Base-by-base conservation (phyloP, 2,797 vertebrate genomes). In the Gymnothorax javanicus region DNA sequence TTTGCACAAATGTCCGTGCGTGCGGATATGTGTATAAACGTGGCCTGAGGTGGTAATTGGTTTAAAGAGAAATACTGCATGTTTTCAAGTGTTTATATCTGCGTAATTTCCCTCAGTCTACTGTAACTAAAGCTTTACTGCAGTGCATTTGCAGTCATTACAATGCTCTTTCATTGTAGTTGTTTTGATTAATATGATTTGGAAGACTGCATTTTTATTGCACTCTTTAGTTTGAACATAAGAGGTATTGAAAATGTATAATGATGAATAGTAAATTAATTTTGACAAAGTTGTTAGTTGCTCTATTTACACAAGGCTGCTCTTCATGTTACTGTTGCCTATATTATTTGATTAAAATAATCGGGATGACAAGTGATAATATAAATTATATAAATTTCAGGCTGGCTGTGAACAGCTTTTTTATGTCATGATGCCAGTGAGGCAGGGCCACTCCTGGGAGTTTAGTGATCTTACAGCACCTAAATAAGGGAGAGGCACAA, bases 401-500 rank as follows among this genome's bases (percentile, higher is more conserved):
- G 23, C 43, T 69, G 62, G 3, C 17, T 12, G 11, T 33, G 23
- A 84, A 33, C 25, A 9, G 59, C 6, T 15, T 62, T 33, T 7
- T 84, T 25, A 50, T 64, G 27, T 15, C 25, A 8, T 33, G 50
- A 79, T 79, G 75, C 43, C 3, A 13, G 54, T 56, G 50, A 86
- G 57, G 73, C 11, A 67, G 9, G 64, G n/a, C 27, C 17, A 17
- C 59, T 52, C n/a, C 33, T 71, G 52, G 54, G 81, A 33, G 20
- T 69, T 23, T 3, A 11, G 11, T 11, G 43, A 4, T 64, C 57
- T 60, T 33, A 79, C 58, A 17, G 9, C 71, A 79, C 82, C 57
- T 59, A 87, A 81, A 75, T 58, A 60, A 3, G 12, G 82, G 25
- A 50, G 60, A 50, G 67, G 84, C 71, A 86, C 54, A 57, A 6